phyloP scores from a whole-genome alignment of 2,113 vertebrate genomes.

The Lichenostomus cassidix region DNA sequence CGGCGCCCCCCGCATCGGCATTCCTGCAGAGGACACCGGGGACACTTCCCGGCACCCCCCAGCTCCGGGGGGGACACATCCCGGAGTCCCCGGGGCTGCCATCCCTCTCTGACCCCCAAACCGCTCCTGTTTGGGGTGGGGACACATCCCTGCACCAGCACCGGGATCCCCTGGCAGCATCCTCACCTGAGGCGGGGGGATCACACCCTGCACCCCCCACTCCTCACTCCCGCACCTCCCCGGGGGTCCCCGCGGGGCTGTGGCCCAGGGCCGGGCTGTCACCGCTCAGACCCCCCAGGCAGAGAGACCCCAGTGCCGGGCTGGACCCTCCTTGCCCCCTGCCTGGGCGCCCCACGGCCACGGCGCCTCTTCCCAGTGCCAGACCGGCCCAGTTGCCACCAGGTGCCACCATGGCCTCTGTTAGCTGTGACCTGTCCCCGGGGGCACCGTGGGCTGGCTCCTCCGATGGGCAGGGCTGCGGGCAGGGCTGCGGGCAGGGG shows the following conservation, averaged over 20 bases:
- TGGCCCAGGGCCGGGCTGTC: neutral
- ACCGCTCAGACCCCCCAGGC: neutral
- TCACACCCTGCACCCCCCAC: neutral
- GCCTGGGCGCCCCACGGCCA: neutral
- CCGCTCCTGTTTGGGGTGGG: neutral
- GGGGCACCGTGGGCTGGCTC: accelerated
- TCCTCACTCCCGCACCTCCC: too few relatives aligned
- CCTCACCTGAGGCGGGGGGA: accelerated
- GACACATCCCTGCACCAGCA: neutral
- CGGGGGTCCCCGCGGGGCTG: neutral
- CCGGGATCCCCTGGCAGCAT: neutral
- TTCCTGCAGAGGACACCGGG: neutral
- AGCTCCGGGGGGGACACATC: too few relatives aligned
- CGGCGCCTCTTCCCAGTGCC: neutral
- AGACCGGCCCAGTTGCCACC: neutral
- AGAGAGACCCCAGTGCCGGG: neutral
- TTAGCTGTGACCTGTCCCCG: neutral
- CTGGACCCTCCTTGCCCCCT: neutral
- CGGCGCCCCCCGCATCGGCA: too few relatives aligned
- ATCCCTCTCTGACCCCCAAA: too few relatives aligned
- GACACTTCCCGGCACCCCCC: neutral
- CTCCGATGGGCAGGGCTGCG: accelerated
- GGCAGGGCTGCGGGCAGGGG: neutral
- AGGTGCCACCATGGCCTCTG: neutral
- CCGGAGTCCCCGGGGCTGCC: accelerated